These are phyloP conservation scores for Sialis fuliginosa DNA, from an alignment of 2,888 invertebrate species.

Conservation along the genomic window DNA sequence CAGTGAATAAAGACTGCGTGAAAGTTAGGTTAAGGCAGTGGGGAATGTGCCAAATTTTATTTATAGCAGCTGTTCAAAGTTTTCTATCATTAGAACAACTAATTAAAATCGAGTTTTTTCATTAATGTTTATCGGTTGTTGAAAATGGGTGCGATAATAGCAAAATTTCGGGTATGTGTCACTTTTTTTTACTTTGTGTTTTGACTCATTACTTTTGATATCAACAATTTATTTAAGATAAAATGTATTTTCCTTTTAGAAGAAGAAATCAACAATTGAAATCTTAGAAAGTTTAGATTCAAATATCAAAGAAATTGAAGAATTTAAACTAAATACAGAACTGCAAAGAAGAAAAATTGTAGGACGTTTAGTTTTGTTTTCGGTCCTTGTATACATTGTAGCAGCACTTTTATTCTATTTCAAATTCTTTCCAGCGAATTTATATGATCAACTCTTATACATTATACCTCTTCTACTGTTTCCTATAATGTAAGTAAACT, in stretches of 20 bases:
- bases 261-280: constrained; percentile 35
- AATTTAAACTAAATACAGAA: constrained; percentile 63
- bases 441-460: constrained; percentile 55
- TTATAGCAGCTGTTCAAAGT: constrained; percentile 4
- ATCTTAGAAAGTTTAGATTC: constrained; percentile 54
- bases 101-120: not conserved
- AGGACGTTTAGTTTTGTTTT: constrained; percentile 54
- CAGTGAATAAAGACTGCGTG: not conserved
- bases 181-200: constrained; percentile 2
- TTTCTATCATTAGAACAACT: not conserved
- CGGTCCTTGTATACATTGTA: constrained; percentile 50
- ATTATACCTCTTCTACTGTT: constrained; percentile 62
- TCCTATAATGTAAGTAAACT: constrained; percentile 61
- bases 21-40: constrained; percentile 2
- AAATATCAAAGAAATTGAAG: constrained; percentile 65
- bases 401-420: constrained; percentile 61
- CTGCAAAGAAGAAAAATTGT: constrained; percentile 66
- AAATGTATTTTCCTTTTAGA: constrained; percentile 22
- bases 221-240: constrained; percentile 1
- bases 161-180: constrained; percentile 51
- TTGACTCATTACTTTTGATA: not conserved
- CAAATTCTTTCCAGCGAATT: constrained; percentile 59
- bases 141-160: constrained; percentile 46
- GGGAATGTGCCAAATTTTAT: constrained; percentile 5
- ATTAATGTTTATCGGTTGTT: constrained; percentile 1